Conservation (phyloP, 1,140 invertebrate species). For the Teleopsis dalmanni region DNA sequence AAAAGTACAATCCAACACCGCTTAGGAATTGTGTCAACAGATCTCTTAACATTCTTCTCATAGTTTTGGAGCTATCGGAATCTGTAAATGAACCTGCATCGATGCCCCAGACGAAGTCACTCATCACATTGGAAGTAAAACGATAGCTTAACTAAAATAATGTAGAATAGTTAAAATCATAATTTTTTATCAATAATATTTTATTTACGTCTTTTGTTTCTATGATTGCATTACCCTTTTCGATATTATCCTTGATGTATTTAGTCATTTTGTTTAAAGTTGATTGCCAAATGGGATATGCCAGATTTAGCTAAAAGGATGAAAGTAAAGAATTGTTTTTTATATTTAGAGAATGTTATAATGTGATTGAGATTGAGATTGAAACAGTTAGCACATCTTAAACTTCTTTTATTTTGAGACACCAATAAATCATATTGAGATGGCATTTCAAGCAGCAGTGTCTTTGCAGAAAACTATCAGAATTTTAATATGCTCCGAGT, state of each 20-base stretch:
- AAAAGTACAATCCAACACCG: slow-evolving; percentile 22
- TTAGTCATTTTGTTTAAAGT: neutral
- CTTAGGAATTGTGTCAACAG: slow-evolving; percentile 26
- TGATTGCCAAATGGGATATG: slow-evolving; percentile 29
- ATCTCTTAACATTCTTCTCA: slow-evolving; percentile 23
- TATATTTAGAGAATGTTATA: neutral
- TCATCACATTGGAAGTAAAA: slow-evolving; percentile 47
- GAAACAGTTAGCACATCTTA: no score
- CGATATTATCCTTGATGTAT: neutral
- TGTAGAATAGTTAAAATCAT: neutral
- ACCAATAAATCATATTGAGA: no score
- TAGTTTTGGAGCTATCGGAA: slow-evolving; percentile 14
- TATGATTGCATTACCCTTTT: neutral
- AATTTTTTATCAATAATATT: neutral
- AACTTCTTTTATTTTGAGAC: no score
- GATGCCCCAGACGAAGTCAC: slow-evolving; percentile 47
- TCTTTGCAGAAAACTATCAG: no score
- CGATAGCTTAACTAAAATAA: slow-evolving; percentile 30
- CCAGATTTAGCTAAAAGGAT: slow-evolving; percentile 16
- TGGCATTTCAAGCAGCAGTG: no score
- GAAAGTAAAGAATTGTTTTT: neutral
- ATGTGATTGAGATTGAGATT: no score
- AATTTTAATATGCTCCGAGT: no score
- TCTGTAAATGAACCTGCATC: slow-evolving; percentile 35
- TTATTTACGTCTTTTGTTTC: slow-evolving; percentile 33